Evolutionary conservation across 2,888 invertebrate species (phyloP).

Genomic region (Dysmachus trigonus): DNA sequence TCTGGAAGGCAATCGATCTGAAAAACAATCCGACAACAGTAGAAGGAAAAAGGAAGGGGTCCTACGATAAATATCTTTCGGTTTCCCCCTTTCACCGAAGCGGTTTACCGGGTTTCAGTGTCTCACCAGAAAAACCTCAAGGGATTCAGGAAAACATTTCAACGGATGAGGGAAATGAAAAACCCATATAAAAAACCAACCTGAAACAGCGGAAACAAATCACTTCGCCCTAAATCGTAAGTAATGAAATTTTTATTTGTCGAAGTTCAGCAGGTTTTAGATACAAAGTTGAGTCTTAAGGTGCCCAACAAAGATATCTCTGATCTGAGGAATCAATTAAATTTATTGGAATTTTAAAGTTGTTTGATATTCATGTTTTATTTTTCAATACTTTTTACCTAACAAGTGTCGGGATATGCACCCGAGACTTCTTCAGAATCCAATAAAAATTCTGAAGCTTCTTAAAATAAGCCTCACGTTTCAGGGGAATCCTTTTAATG

Average conservation of each 20-base stretch:
- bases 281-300: slow-evolving; percentile 9
- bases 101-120: slow-evolving; percentile 23
- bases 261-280: slow-evolving; percentile 45
- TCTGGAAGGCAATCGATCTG: slow-evolving; percentile 37
- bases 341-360: background rate
- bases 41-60: background rate
- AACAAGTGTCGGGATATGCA: background rate
- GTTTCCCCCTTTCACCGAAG: slow-evolving; percentile 3
- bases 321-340: background rate
- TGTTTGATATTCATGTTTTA: background rate
- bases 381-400: background rate
- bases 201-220: slow-evolving; percentile 39
- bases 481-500: slow-evolving; percentile 46
- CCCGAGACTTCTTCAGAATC: background rate
- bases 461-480: slow-evolving; percentile 43
- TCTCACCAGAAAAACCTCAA: background rate
- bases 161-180: background rate
- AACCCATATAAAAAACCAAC: slow-evolving; percentile 6
- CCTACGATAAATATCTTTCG: background rate
- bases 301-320: background rate
- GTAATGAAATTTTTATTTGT: slow-evolving; percentile 49
- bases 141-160: slow-evolving; percentile 38
- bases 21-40: slow-evolving; percentile 31
- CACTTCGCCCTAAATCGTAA: slow-evolving; percentile 45
- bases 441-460: slow-evolving; percentile 22